These are phyloP conservation scores for Pitta sordida DNA, from an alignment of 2,113 vertebrate species.

Conservation along the genomic window DNA sequence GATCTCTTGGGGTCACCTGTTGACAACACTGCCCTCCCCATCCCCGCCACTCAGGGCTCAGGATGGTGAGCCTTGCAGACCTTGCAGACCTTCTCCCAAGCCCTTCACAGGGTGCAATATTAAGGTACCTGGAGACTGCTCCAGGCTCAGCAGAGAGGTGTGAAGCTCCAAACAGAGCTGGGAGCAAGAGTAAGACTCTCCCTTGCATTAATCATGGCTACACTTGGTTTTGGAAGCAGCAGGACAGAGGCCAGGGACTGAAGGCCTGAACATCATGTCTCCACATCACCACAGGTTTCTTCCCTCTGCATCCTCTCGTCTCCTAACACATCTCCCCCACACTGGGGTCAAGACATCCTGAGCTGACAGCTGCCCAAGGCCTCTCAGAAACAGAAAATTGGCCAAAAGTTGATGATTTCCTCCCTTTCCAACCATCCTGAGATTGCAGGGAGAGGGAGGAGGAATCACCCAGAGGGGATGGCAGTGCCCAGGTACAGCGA, in stretches of 20 bases:
- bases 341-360: neutral
- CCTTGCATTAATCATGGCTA: neutral
- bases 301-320: neutral
- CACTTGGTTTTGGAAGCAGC: neutral
- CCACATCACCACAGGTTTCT: neutral
- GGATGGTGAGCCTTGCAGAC: neutral
- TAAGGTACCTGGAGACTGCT: neutral
- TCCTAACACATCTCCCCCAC: neutral
- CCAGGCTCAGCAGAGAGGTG: neutral
- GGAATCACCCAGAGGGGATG: neutral
- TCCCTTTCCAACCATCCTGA: neutral
- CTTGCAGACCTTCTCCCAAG: neutral
- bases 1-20: fast-evolving
- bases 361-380: neutral
- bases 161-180: neutral
- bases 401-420: neutral
- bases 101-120: fast-evolving
- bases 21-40: neutral
- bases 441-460: neutral
- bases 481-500: neutral
- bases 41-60: fast-evolving
- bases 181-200: neutral
- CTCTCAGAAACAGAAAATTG: neutral
- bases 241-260: neutral
- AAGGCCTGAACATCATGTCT: neutral